These are phyloP conservation scores for Diaphora mendica DNA, from an alignment of 2,888 invertebrate genomes.

Conservation along the genomic window DNA sequence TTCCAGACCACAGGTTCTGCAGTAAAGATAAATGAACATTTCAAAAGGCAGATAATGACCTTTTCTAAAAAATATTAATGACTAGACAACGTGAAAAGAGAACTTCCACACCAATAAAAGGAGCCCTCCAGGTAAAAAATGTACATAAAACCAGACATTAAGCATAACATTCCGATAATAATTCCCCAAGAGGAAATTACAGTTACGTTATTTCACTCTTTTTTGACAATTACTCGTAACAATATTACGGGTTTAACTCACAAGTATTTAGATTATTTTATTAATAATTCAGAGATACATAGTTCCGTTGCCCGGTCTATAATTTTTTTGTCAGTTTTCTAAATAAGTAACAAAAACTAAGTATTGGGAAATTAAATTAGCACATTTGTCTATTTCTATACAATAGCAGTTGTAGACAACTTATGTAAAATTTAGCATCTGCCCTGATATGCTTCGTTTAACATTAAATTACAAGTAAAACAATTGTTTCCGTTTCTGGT, in stretches of 20 bases:
- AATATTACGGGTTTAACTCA: not conserved
- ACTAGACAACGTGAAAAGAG: not conserved
- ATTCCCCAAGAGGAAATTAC: not conserved
- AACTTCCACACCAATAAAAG: not conserved
- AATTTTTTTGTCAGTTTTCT: not conserved
- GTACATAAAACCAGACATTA: not conserved
- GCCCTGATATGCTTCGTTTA: no score
- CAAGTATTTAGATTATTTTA: not conserved
- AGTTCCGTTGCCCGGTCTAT: not conserved
- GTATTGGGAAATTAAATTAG: not conserved
- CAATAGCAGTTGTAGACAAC: no score
- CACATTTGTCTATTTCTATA: no score
- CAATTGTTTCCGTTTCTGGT: no score
- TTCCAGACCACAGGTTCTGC: not conserved
- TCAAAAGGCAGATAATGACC: not conserved
- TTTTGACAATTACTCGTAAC: not conserved
- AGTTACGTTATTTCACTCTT: not conserved
- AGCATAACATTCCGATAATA: not conserved
- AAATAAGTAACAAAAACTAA: no score
- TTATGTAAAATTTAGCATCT: no score
- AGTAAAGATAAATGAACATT: not conserved
- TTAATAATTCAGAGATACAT: not conserved
- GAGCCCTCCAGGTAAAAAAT: constrained; percentile 6
- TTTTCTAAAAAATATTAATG: not conserved
- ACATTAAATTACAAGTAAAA: no score